Evolutionary conservation across 2,797 vertebrate species (phyloP), one percentile per base, ranked within the genome.

Genomic region (Tadarida brasiliensis): DNA sequence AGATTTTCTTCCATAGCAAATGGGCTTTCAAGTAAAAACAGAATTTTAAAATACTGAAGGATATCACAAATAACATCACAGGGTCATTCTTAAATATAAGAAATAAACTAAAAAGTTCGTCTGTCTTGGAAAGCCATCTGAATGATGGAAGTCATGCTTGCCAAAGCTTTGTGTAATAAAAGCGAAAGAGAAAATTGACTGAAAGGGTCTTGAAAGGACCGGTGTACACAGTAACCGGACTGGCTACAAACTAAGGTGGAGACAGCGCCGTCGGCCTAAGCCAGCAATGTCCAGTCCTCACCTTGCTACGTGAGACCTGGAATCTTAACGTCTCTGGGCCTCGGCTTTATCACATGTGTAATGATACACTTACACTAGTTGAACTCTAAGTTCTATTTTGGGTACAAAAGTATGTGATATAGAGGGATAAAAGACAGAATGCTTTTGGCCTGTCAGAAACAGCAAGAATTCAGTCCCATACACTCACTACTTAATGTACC

Each of bases 381-480:
- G 16, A 83, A 12, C 7, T 59, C 10, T 19, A 35, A 51, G 0
- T 47, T 87, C 90, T 81, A 90, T 87, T 87, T 70, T 17, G 77
- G 49, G 76, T 39, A 70, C 76, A 87, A 56, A 77, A 51, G 39
- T 57, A 15, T 56, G 17, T 39, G 49, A 57, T 24, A 44, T 0
- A 90, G 22, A 95, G 8, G 87, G 73, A 94, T 59, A 95, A 90
- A 44, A 83, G 26, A 76, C 1, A 87, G 70, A 74, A 71, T 65
- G 70, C 51, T 35, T 67, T 57, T 49, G 3, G 28, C 26, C 65
- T 78, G 22, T 80, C 57, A 76, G 5, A 88, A 89, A 61, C 4
- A 88, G 61, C 76, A 83, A 89, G 28, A 33, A 82, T 67, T 74
- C 26, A 14, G 70, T 65, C 82, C n/a, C 28, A 57, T 33, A 67